These are phyloP conservation scores for Brachionus paranguensis DNA, from an alignment of 1,140 invertebrate species.

Conservation along the genomic window DNA sequence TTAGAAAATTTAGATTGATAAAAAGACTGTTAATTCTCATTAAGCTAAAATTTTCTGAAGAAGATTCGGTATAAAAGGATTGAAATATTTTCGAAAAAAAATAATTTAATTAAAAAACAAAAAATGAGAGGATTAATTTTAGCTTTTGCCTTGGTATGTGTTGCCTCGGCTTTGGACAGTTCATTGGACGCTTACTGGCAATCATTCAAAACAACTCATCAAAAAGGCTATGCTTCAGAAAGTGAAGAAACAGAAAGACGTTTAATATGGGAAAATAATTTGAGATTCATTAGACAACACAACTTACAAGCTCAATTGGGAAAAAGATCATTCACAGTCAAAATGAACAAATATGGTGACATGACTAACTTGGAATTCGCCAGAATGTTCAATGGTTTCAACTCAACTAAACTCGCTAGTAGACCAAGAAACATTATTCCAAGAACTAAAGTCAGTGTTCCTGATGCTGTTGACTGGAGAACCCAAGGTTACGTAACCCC, in stretches of 20 bases:
- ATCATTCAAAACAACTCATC: neutral
- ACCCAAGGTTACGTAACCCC: conserved; percentile 30
- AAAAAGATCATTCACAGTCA: neutral
- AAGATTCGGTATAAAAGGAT: conserved; percentile 9
- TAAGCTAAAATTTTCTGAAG: neutral
- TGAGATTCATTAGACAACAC: conserved; percentile 26
- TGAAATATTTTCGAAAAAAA: neutral
- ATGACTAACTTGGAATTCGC: conserved; percentile 36
- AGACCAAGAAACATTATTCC: neutral
- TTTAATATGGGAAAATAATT: conserved; percentile 1
- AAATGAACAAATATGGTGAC: conserved; percentile 39
- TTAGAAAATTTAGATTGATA: neutral
- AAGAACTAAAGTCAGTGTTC: conserved; percentile 15
- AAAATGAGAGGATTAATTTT: conserved; percentile 13
- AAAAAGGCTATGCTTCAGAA: neutral
- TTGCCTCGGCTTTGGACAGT: conserved; percentile 18
- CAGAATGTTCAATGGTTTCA: conserved; percentile 1
- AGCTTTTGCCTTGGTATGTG: neutral
- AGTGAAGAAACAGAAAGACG: conserved; percentile 21
- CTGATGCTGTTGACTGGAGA: conserved; percentile 40
- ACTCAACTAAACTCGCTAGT: neutral
- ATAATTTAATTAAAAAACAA: neutral
- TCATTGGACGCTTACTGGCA: conserved; percentile 13
- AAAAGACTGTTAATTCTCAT: conserved; percentile 6
- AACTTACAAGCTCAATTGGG: conserved; percentile 37